Base-by-base conservation (phyloP, 1,140 invertebrate species). In the Pararge aegeria region DNA sequence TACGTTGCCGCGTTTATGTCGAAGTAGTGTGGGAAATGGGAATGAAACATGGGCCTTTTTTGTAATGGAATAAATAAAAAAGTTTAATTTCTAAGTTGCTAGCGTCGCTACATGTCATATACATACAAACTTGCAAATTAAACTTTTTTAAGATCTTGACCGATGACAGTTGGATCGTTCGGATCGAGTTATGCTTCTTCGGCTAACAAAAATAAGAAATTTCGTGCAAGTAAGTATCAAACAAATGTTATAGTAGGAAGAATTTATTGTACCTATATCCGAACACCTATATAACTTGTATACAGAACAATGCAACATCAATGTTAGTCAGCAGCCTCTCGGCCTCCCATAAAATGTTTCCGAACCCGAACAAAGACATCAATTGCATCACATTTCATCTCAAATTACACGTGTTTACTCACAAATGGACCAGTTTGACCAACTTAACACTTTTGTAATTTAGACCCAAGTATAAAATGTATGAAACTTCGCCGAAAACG, bases 311-410 rank as follows among this genome's bases (percentile, higher is more conserved):
- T 79, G 72, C 72, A 69, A 62, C 52, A 57, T 52, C 46, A 65
- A 63, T 68, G 58, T 72, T 79, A 80, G 71, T 83, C 80, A 83
- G 75, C 74, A 80, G 78, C 76, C 73, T 69, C 72, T 76, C 58
- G 75, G 74, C 68, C 49, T 55, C 64, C 42, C 70, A 68, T 84
- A 83, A 85, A 84, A 79, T 63, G 61, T 73, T 68, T 54, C 52
- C 65, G 55, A 75, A 76, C 59, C 59, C 66, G 78, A 86, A 89
- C 86, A 89, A 89, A 89, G 86, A 87, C 86, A 89, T 89, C 81
- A 86, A 86, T 77, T 68, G 77, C 73, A 77, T 73, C 80, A 86
- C 83, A 86, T 87, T 82, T 89, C 79, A 84, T 79, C 75, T 77
- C 76, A 87, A 87, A 86, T 87, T 80, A 83, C 77, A 83, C 73